Conservation (phyloP, 2,888 invertebrate genomes). For the Neocrepidodera transversa region DNA sequence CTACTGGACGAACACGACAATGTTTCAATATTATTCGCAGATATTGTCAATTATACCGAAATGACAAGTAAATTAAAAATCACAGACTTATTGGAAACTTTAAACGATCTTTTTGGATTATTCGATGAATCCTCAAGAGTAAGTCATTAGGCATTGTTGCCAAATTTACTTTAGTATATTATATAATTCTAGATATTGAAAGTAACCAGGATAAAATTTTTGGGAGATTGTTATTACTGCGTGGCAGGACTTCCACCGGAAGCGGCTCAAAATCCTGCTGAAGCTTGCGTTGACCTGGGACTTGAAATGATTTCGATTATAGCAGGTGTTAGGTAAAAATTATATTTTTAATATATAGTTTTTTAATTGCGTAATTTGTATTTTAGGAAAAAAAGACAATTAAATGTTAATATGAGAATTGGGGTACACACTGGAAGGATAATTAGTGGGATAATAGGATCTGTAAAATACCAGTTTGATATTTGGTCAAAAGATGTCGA, state of each 20-base stretch:
- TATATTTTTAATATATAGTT: background rate
- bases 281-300: constrained; percentile 88
- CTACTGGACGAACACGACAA: constrained; percentile 88
- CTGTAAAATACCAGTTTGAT: constrained; percentile 95
- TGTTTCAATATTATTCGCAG: constrained; percentile 90
- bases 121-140: constrained; percentile 92
- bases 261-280: constrained; percentile 81
- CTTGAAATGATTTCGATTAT: constrained; percentile 94
- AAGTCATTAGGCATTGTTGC: constrained; percentile 32
- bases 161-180: background rate
- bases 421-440: constrained; percentile 94
- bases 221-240: constrained; percentile 95
- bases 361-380: no score
- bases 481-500: constrained; percentile 95
- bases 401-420: constrained; percentile 95
- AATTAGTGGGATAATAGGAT: constrained; percentile 89
- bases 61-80: constrained; percentile 81
- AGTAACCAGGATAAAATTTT: constrained; percentile 86
- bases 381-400: constrained; percentile 74
- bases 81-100: constrained; percentile 81
- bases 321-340: constrained; percentile 72
- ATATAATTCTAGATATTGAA: constrained; percentile 67
- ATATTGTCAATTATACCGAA: constrained; percentile 91
- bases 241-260: constrained; percentile 81
- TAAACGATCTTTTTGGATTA: constrained; percentile 89